Evolutionary conservation across 2,888 invertebrate species (phyloP), one percentile per base, ranked within the genome.

Genomic region (Leptinotarsa rubiginosa): DNA sequence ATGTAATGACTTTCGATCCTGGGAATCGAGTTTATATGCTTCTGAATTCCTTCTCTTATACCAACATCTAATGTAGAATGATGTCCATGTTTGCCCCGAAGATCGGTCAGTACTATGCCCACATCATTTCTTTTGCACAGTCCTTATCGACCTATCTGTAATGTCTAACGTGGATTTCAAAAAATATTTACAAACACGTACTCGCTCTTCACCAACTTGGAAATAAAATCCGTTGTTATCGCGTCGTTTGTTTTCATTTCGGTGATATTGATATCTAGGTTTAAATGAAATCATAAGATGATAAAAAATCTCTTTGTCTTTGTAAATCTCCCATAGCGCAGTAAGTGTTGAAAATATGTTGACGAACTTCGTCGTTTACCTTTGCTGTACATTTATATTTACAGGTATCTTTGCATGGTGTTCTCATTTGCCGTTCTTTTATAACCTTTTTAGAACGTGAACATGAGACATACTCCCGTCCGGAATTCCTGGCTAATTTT

Each of bases 221-320:
- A 65, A 70, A 70, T 65, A 52, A 65, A 70, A 70, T 16, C 49
- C 70, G 49, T 18, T 70, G 64, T 70, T 70, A 65, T 70, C 50
- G 4, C 70, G 50, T 49, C 70, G 70, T 62, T 70, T 70, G 25
- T 22, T 50, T 62, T 65, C 50, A 70, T 70, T 62, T 22, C 41
- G 25, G 50, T 70, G 50, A 64, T 70, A 70, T 20, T 62, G 65
- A 70, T 70, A 70, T 49, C 52, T 65, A 7, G 70, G 70, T 65
- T 62, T 65, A 52, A 65, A n/a, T 25, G 65, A 13, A 25, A n/a
- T 47, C 41, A 64, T 71, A 65, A 16, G 52, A 65, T 50, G 65
- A 52, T 56, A 65, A 49, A 25, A 52, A 71, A 52, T 71, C 71
- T 18, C 71, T 18, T 64, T 66, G 71, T 65, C 50, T 66, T 64